Evolutionary conservation across 2,797 vertebrate genomes (phyloP), one percentile per base, ranked within the genome.

Genomic region (Sebastes hubbsi): DNA sequence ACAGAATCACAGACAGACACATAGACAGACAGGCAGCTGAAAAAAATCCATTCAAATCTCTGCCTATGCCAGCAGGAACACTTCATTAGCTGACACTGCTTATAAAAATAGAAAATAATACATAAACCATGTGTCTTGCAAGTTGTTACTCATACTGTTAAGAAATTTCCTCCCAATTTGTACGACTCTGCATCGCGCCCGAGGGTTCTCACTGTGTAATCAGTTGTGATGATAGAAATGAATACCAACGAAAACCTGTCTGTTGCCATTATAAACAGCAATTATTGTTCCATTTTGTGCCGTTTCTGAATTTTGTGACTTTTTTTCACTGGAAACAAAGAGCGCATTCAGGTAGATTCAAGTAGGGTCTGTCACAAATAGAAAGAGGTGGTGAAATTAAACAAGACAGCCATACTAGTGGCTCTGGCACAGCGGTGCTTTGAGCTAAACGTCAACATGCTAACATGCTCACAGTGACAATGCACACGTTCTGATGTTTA

Each of bases 101-200:
- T 86, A 67, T 74, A 83, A 85, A 89, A 87, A 91, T 77, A 87
- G 87, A 88, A 87, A 80, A 63, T 81, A 72, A 90, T 83, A 75
- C 72, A 80, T 85, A 84, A 83, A 80, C 76, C 75, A 80, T 85
- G 80, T 87, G 78, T 82, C 73, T 70, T 73, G 74, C 70, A 80
- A 87, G 88, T 78, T 80, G 38, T 78, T 88, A 79, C 78, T 86
- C 78, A 75, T 68, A 78, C 55, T 70, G 61, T 71, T 73, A 22
- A 86, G 71, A 86, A 68, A 83, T 78, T 67, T 62, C 55, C 72
- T 82, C 38, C 75, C 60, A 77, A 64, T 80, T 86, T 90, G 77
- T 79, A 56, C 60, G 69, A 73, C 36, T 25, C 38, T n/a, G 42
- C 62, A 75, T 81, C 66, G 42, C 6, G 55, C 80, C 78, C 16